phyloP scores from a whole-genome alignment of 2,113 vertebrate genomes.

The Okapia johnstoni region DNA sequence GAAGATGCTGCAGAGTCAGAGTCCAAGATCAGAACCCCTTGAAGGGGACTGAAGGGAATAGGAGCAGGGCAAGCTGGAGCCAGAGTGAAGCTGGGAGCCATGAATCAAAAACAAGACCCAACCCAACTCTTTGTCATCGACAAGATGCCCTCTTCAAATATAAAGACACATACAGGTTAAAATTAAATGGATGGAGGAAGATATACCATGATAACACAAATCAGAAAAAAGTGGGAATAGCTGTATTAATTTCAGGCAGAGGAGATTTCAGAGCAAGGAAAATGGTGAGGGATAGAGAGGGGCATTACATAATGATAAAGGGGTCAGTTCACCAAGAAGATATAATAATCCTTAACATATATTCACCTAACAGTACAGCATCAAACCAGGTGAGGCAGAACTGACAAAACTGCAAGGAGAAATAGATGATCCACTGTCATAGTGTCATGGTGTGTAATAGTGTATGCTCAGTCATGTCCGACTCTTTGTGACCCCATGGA shows the following conservation, averaged over 20 bases:
- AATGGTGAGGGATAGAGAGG: background rate
- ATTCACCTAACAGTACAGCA: background rate
- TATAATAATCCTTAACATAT: background rate
- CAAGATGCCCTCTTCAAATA: background rate
- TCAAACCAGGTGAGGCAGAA: background rate
- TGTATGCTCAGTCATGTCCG: background rate
- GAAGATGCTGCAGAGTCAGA: background rate
- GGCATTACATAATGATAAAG: background rate
- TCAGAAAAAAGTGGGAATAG: background rate
- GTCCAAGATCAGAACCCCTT: background rate
- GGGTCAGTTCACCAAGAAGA: background rate
- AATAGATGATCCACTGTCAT: background rate
- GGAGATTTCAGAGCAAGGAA: background rate
- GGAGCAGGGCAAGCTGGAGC: background rate
- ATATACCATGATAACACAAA: background rate
- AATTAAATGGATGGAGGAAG: background rate
- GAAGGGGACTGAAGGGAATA: background rate
- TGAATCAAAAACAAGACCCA: background rate
- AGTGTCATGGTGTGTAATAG: background rate
- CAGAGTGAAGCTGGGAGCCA: background rate
- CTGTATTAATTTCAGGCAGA: background rate
- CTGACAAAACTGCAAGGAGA: background rate
- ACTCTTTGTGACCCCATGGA: background rate
- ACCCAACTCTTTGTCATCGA: background rate
- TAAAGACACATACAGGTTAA: background rate